Evolutionary conservation across 2,888 invertebrate genomes (phyloP), one percentile per base, ranked within the genome.

Genomic region (Athetis lepigone): DNA sequence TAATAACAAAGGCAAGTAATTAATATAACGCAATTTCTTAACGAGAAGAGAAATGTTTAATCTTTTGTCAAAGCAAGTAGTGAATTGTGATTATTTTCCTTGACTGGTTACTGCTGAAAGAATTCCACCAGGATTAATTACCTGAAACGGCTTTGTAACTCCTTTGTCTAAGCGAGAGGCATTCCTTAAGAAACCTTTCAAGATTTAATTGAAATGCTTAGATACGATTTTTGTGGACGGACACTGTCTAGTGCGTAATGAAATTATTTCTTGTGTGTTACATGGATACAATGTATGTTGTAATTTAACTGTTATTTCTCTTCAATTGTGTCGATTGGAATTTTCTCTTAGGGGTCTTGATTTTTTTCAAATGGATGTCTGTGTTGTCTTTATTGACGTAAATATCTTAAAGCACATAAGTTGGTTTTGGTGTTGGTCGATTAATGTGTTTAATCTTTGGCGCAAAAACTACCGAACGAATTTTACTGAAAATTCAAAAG

Each of bases 71-170:
- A 80, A 78, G 77, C 65, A 63, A 80, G 76, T 81, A 80, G 81
- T 81, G 74, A 77, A 84, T 86, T 79, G 85, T 84, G 82, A 88
- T 88, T 86, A 88, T 87, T 88, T 87, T 87, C 84, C 83, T 79
- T 82, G 77, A 85, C 80, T 86, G 85, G 81, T 84, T 81, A 85
- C 81, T 75, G 70, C 82, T 83, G 84, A 88, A 90, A 91, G 90
- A 91, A 91, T 91, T 89, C 90, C 87, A 80, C 80, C 73, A 85
- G 89, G 91, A 90, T 90, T 91, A 91, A 91, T 91, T 90, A 90
- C 90, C 90, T 90, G 88, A 88, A 86, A 85, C 80, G 84, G 82
- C 88, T 90, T 88, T 86, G 90, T 86, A 85, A 85, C 85, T 87
- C 86, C 83, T 90, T 90, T 91, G 86, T 91, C 85, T 90, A 84